phyloP scores from a whole-genome alignment of 1,140 invertebrate genomes.

The Sminthurinus signatus region DNA sequence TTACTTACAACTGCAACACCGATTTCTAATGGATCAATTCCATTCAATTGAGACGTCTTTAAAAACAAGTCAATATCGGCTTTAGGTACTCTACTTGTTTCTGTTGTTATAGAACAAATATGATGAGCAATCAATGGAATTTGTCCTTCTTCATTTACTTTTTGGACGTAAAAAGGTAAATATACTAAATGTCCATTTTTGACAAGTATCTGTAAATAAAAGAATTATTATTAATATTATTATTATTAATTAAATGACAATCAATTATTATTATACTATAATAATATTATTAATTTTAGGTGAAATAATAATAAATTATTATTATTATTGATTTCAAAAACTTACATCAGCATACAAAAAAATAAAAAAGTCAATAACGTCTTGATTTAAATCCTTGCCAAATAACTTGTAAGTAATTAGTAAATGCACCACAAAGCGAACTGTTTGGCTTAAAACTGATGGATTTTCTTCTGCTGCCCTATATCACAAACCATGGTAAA shows the following conservation, averaged over 20 bases:
- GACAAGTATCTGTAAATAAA: slow-evolving; percentile 31
- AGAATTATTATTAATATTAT: not conserved
- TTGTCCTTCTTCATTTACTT: slow-evolving; percentile 18
- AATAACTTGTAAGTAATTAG: slow-evolving; percentile 24
- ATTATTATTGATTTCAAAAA: not conserved
- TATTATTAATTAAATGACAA: not conserved
- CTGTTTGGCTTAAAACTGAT: slow-evolving; percentile 10
- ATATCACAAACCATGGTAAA: no score
- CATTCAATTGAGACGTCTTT: slow-evolving; percentile 17
- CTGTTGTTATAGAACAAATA: not conserved
- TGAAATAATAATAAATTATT: not conserved
- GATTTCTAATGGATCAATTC: slow-evolving; percentile 25
- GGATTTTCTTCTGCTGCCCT: slow-evolving; percentile 12
- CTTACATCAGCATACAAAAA: slow-evolving; percentile 29
- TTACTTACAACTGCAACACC: slow-evolving; percentile 27
- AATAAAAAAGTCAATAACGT: slow-evolving; percentile 16
- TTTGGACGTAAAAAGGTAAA: slow-evolving; percentile 36
- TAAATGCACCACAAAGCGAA: slow-evolving; percentile 29
- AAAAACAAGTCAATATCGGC: slow-evolving; percentile 24
- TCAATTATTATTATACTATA: not conserved
- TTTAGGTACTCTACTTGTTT: not conserved
- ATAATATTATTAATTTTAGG: not conserved
- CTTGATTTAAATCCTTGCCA: slow-evolving; percentile 5
- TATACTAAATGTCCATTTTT: slow-evolving; percentile 11
- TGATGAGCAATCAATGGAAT: slow-evolving; percentile 25